Percentiles rank a stretch among this genome's conserved stretches.
phyloP scores from a whole-genome alignment of 2,888 invertebrate species.

The Cordilura impudica region DNA sequence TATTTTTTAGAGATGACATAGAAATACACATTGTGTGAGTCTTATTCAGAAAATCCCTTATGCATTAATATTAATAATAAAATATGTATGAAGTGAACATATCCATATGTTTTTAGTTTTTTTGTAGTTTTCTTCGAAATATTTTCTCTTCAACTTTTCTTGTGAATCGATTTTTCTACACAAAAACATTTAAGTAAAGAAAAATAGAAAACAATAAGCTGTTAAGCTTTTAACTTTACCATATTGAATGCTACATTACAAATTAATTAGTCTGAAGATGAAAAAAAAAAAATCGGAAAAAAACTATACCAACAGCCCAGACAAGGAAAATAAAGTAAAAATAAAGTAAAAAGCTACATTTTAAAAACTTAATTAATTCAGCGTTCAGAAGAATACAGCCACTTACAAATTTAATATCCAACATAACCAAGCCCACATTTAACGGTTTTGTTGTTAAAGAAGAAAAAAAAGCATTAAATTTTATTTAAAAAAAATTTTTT shows the following conservation, averaged over 20 bases:
- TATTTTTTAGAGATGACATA: too few species aligned
- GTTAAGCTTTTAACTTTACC: background rate
- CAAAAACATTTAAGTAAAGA: too few species aligned
- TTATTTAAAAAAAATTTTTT: slow-evolving; percentile 3
- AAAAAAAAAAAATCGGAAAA: background rate
- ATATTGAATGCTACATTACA: background rate
- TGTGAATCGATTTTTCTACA: too few species aligned
- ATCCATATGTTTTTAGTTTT: too few species aligned
- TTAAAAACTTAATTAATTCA: slow-evolving; percentile 59
- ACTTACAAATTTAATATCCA: slow-evolving; percentile 25
- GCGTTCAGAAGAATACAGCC: slow-evolving; percentile 22
- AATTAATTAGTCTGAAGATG: background rate
- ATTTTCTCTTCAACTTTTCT: background rate
- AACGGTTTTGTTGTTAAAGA: background rate
- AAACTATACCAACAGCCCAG: background rate
- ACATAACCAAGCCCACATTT: slow-evolving; percentile 44
- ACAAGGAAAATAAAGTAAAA: background rate
- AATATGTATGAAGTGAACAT: too few species aligned
- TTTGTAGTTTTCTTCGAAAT: background rate
- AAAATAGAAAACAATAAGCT: background rate
- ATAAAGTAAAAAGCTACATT: slow-evolving; percentile 5
- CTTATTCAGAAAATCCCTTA: too few species aligned
- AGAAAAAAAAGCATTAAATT: slow-evolving; percentile 21
- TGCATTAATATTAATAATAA: too few species aligned
- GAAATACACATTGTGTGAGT: too few species aligned